A percentile compares a stretch with the other conserved stretches of the same genome.
Evolutionary conservation across 1,140 invertebrate genomes (phyloP).

Genomic region (Neelides sp.): DNA sequence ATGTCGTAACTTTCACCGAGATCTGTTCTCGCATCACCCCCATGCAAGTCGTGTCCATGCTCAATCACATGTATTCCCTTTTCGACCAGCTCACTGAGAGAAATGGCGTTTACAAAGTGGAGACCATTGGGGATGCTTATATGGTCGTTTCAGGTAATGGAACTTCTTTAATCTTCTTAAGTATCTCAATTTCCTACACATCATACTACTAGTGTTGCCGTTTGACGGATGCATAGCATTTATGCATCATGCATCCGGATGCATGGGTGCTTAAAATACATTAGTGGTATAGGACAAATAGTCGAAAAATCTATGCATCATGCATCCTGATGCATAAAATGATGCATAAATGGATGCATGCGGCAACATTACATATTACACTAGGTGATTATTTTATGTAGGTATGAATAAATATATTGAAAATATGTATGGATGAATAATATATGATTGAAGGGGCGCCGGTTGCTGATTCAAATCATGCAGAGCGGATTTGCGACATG

Average conservation of each 20-base stretch:
- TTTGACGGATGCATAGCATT: too few relatives aligned
- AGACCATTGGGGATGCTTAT: conserved; percentile 64
- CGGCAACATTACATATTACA: too few relatives aligned
- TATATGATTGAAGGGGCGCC: conserved; percentile 90
- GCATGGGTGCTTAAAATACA: too few relatives aligned
- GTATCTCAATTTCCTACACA: neutral
- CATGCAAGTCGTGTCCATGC: conserved; percentile 93
- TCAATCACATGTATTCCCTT: conserved; percentile 88
- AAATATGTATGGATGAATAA: too few relatives aligned
- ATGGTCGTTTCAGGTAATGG: conserved; percentile 24
- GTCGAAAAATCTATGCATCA: too few relatives aligned
- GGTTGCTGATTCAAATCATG: conserved; percentile 75
- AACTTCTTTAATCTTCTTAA: neutral
- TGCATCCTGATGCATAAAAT: too few relatives aligned
- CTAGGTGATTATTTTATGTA: neutral
- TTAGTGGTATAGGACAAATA: too few relatives aligned
- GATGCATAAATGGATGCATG: too few relatives aligned
- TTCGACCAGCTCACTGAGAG: conserved; percentile 82
- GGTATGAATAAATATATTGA: neutral
- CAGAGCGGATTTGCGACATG: conserved; percentile 88
- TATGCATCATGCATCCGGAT: too few relatives aligned
- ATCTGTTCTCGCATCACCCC: conserved; percentile 89
- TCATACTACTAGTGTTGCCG: neutral
- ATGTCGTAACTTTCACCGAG: conserved; percentile 92
- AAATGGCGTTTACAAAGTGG: conserved; percentile 90